Percentiles rank a stretch among this genome's conserved stretches.
phyloP scores from a whole-genome alignment of 92 coral and sea anemone genomes.

The Epizoanthus ramosus region DNA sequence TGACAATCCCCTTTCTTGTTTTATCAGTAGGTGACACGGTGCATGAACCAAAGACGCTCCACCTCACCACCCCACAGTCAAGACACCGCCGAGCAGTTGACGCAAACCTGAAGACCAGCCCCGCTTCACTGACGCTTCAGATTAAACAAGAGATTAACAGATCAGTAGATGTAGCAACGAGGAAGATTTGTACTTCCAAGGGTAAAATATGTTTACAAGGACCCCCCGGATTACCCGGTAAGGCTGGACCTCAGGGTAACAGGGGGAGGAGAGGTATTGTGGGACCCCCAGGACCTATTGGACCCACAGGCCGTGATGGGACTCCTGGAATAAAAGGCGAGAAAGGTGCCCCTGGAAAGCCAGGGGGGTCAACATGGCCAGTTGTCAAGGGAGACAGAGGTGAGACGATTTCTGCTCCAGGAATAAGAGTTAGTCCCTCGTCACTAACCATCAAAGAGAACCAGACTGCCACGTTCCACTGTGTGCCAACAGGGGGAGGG shows the following conservation, averaged over 20 bases:
- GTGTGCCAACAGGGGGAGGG: conserved; percentile 23
- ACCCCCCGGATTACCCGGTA: conserved; percentile 35
- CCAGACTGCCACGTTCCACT: conserved; percentile 30
- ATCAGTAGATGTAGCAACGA: conserved; percentile 23
- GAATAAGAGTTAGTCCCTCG: conserved; percentile 24
- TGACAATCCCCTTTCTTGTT: neutral
- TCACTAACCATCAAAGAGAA: conserved; percentile 14
- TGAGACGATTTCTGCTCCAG: conserved; percentile 6
- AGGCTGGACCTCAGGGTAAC: conserved; percentile 8
- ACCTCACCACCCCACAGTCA: neutral
- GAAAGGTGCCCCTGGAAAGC: conserved; percentile 17
- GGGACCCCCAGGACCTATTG: conserved; percentile 23
- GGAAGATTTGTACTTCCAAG: conserved; percentile 18
- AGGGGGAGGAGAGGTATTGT: neutral
- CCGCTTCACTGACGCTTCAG: conserved; percentile 18
- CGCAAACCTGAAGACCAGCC: neutral
- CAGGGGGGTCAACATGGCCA: conserved; percentile 24
- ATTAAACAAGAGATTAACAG: conserved; percentile 19
- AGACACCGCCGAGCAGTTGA: conserved; percentile 15
- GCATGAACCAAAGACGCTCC: neutral
- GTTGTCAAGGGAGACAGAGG: conserved; percentile 2
- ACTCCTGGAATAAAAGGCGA: neutral
- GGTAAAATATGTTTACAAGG: conserved; percentile 29
- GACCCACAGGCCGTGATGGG: neutral
- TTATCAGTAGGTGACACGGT: neutral